Evolutionary conservation across 2,888 invertebrate genomes (phyloP), one percentile per base, ranked within the genome.

Genomic region (Xestobium rufovillosum): DNA sequence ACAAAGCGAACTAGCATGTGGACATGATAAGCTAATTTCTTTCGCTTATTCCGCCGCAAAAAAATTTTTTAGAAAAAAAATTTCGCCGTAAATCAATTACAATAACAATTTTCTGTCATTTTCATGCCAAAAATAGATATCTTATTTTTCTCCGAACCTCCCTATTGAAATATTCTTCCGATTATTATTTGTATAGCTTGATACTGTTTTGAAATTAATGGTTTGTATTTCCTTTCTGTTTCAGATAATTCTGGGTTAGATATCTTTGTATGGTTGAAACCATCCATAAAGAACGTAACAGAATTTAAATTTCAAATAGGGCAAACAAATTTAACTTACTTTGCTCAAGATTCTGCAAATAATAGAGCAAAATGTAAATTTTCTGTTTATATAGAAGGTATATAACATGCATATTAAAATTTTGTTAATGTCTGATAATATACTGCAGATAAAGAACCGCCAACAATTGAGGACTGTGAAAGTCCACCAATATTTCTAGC

Each of bases 321-420:
- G 1, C 55, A 56, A 13, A 75, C 74, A 3, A 59, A 57, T 8
- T 68, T 82, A n/a, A 71, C 69, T 0, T 80, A 80, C 56, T 67
- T 70, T 8, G 78, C 79, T 0, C 72, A 74, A 47, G 81, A 82
- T 59, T 57, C 66, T 2, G 71, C 68, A 39, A 69, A 71, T 26
- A 81, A 81, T 54, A 69, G 66, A 43, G 76, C 72, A 0, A 69
- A 69, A 37, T 82, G 82, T 51, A 67, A 66, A 40, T 79, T 81
- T 50, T 66, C 61, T 13, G 66, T 81, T 6, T 67, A 60, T 31
- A 72, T 81, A 11, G 40, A 65, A 41, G 76, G 73, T 73, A 55
- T 53, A 46, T 30, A 26, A 6, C 19, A 17, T 15, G 12, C 9
- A 26, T 34, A 19, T 19, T 19, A 19, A 19, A 19, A 19, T 19